Base-by-base conservation (phyloP, 2,797 vertebrate genomes). In the Salmo trutta region DNA sequence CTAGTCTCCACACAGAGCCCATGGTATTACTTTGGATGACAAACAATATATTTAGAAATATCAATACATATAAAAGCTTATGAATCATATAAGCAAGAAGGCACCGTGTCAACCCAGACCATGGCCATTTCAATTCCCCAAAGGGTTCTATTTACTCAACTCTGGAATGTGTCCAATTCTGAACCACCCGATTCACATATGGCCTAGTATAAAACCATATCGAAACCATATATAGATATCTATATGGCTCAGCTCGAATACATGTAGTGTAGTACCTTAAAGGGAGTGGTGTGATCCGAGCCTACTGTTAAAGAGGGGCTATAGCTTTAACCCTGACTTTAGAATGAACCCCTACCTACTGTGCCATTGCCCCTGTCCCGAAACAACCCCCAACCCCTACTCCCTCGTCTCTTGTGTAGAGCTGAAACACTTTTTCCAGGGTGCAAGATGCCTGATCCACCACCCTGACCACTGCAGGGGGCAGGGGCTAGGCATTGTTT, bases 41-140 rank as follows among this genome's bases (percentile, higher is more conserved):
- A 16, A 76, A 24, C 5, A 64, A 85, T 7, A 74, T 77, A 71
- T 62, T 53, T 12, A 85, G 77, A 81, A 79, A 73, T 86, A 85
- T 83, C 85, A 86, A 88, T 84, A 88, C 17, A 78, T 73, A 82
- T 2, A 74, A 65, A 62, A 51, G 69, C 41, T 74, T n/a, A 24
- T 31, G 67, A 8, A 80, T 14, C 29, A 41, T 31, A 70, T 53
- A 6, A 5, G 19, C 52, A 77, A 33, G 17, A 83, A 79, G 65
- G 76, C 74, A 87, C 76, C 33, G 72, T 0, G 0, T 1, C 68
- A 73, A 69, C 24, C 19, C 27, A 24, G 51, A 62, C 24, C 27
- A 71, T 8, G 29, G 8, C 52, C 52, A n/a, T 8, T 29, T 62
- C 21, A 66, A n/a, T 16, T 12, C 8, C 12, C 10, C 31, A 19